These are phyloP conservation scores for Tricholaema leucomelas DNA, from an alignment of 2,113 vertebrate genomes.

Conservation along the genomic window DNA sequence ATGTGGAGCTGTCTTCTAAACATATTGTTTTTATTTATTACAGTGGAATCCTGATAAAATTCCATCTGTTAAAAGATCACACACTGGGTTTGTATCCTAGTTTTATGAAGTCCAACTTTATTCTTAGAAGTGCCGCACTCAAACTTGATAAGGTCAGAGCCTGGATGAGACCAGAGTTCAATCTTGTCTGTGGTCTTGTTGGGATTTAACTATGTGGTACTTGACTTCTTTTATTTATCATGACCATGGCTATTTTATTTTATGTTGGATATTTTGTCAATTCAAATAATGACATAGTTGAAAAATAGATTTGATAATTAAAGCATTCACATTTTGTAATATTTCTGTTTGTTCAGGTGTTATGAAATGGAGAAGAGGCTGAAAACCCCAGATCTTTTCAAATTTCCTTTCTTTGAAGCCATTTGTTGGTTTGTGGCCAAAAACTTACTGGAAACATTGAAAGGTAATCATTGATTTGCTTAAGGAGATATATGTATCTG, in stretches of 20 bases:
- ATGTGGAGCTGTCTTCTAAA: constrained; percentile 55
- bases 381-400: constrained; percentile 98
- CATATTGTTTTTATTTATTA: constrained; percentile 59
- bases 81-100: constrained; percentile 60
- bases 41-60: constrained; percentile 52
- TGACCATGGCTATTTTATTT: constrained; percentile 59
- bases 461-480: constrained; percentile 80
- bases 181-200: constrained; percentile 40
- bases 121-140: constrained; percentile 50
- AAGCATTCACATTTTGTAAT: constrained; percentile 20
- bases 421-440: constrained; percentile 99
- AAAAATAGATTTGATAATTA: neutral
- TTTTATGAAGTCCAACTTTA: constrained; percentile 60
- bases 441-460: constrained; percentile 94
- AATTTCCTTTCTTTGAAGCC: constrained; percentile 99
- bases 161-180: constrained; percentile 47
- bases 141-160: constrained; percentile 59
- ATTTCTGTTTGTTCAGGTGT: constrained; percentile 83
- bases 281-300: constrained; percentile 47
- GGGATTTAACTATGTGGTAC: constrained; percentile 39
- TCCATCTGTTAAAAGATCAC: constrained; percentile 64
- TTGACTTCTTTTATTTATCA: constrained; percentile 44
- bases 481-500: neutral
- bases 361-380: constrained; percentile 98
- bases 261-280: constrained; percentile 41